phyloP scores from a whole-genome alignment of 2,888 invertebrate species.

The Tenthredo distinguenda region DNA sequence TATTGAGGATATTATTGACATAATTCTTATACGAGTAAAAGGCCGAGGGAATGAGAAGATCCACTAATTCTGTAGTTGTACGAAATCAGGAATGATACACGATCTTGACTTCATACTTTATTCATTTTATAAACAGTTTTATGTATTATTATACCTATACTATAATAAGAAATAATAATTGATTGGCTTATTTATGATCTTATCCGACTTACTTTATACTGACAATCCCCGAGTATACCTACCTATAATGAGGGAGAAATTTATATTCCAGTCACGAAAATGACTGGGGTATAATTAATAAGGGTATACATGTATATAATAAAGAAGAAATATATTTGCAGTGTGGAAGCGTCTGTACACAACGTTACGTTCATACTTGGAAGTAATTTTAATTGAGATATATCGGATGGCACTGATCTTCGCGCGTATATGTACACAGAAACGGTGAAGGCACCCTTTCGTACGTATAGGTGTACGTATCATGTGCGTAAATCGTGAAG shows the following conservation, averaged over 20 bases:
- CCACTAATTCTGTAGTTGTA: background rate
- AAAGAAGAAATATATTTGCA: background rate
- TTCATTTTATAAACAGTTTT: background rate
- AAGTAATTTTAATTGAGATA: conserved; percentile 13
- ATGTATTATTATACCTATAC: background rate
- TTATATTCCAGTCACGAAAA: conserved; percentile 13
- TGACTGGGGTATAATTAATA: background rate
- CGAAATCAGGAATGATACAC: background rate
- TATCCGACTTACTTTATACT: background rate
- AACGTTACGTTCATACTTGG: background rate
- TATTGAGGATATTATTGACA: no score
- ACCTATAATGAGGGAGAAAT: background rate
- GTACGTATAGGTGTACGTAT: background rate
- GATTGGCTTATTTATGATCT: background rate
- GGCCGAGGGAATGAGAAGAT: no score
- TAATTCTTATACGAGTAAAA: no score
- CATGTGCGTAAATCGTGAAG: conserved; percentile 14
- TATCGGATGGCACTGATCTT: background rate
- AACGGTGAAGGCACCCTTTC: background rate
- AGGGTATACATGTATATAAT: background rate
- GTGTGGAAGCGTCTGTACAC: background rate
- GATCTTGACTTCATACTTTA: background rate
- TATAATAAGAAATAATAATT: background rate
- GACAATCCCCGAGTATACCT: background rate
- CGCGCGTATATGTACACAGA: background rate